Base-by-base conservation (phyloP, 1,140 invertebrate species). In the Hermetia illucens region DNA sequence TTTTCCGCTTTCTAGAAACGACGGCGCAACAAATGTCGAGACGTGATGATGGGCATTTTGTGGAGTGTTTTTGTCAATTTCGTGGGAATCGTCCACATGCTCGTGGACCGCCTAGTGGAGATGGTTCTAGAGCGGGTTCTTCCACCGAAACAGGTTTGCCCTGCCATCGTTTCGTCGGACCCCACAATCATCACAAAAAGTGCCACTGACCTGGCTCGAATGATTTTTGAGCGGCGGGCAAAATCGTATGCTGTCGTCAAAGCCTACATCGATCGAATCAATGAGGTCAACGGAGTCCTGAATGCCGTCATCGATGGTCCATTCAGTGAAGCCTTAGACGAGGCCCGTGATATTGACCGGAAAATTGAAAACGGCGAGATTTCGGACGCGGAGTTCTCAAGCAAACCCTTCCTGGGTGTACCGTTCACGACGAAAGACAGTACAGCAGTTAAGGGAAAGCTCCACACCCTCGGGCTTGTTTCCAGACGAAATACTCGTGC, bases 251-350 rank as follows among this genome's bases (percentile, higher is more conserved):
- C 77, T 45, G 71, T 91, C 10, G 79, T 91, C 0, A 66, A 63
- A 45, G 66, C 75, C 4, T 83, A 77, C 48, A 82, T 88, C 39
- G 71, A 79, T 21, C 66, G 88, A 46, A 88, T 89, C 32, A 74
- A 79, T 50, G 69, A 78, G 61, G 77, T 90, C 0, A 88, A 92
- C 59, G 64, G 65, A 8, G 62, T 81, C 16, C 49, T 91, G 21
- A 92, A 92, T 65, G 77, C 83, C 19, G 69, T 92, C 1, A 82
- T 87, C 0, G 83, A 88, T 50, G 70, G 83, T 3, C 58, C 48
- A 55, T 85, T 52, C 84, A 74, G 75, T 10, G 74, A 72, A 18
- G 88, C 88, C 1, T 53, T 91, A 5, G 58, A 75, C 43, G 82
- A 90, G 48, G 88, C 89, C 0, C 63, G 65, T 42, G 57, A 65